Conservation (phyloP, 2,797 vertebrate species). For the Coregonus sp. region DNA sequence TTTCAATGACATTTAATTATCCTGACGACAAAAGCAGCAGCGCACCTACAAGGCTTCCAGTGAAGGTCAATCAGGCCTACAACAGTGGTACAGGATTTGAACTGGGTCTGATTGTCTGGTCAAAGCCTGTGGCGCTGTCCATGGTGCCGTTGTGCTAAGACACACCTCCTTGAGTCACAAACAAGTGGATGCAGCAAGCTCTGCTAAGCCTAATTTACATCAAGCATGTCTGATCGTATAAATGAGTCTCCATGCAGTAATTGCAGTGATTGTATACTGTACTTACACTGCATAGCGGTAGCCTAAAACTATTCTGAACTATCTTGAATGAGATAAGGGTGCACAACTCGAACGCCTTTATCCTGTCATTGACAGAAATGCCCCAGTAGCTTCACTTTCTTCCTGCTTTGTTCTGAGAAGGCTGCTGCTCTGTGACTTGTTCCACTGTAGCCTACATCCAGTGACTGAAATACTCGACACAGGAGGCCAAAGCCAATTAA, state of each 20-base stretch:
- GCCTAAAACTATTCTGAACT: background rate
- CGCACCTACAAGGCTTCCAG: background rate
- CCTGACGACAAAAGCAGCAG: background rate
- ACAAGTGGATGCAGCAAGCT: background rate
- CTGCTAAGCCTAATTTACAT: background rate
- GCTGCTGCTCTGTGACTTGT: background rate
- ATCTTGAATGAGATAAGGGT: too few species aligned
- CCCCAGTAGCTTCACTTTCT: background rate
- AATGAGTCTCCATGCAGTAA: background rate
- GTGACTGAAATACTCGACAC: background rate
- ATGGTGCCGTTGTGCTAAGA: background rate
- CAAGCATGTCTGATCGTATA: background rate
- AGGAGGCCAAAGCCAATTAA: background rate
- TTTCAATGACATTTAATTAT: slow-evolving; percentile 1
- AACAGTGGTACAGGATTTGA: background rate
- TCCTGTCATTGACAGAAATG: background rate
- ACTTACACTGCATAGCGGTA: background rate
- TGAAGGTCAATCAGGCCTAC: background rate
- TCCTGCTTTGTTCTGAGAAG: background rate
- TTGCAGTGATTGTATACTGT: background rate
- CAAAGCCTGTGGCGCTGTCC: background rate
- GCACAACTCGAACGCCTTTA: background rate
- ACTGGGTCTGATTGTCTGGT: background rate
- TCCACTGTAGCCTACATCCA: background rate
- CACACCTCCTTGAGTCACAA: background rate